These are phyloP conservation scores for Girardinus metallicus DNA, from an alignment of 2,797 vertebrate species.

Conservation along the genomic window DNA sequence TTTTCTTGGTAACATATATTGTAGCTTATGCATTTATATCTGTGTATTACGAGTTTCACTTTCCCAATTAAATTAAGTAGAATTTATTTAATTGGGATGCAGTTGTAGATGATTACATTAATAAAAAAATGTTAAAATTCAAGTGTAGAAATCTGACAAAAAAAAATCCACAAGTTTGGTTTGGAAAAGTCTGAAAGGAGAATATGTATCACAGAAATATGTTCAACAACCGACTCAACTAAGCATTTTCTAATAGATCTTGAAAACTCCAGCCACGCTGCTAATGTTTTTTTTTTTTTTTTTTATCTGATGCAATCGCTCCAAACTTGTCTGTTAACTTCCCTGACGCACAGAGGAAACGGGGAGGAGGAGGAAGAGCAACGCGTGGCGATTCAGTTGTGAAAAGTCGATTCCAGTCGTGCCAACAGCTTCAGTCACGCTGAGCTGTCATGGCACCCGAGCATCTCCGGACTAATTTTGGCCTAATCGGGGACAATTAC, in stretches of 20 bases:
- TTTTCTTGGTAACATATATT: background rate
- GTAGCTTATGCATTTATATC: background rate
- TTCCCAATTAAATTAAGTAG: background rate
- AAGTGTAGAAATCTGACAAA: background rate
- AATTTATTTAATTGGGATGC: background rate
- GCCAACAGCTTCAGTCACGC: conserved; percentile 39
- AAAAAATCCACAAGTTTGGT: background rate
- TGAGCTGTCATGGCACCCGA: conserved; percentile 41
- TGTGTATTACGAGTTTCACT: background rate
- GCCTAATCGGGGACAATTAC: conserved; percentile 13
- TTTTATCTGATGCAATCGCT: background rate
- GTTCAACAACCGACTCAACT: background rate
- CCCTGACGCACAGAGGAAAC: background rate
- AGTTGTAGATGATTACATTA: background rate
- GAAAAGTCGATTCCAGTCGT: conserved; percentile 7
- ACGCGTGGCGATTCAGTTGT: conserved; percentile 16
- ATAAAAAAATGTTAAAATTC: background rate
- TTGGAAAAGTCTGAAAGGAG: background rate
- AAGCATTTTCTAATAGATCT: background rate
- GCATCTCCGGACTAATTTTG: conserved; percentile 24
- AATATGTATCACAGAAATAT: background rate
- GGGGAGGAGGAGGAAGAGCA: too few species aligned
- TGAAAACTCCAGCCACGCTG: background rate
- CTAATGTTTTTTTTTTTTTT: background rate
- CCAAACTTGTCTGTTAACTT: background rate